phyloP scores from a whole-genome alignment of 2,113 vertebrate species.

The Halcyon senegalensis region DNA sequence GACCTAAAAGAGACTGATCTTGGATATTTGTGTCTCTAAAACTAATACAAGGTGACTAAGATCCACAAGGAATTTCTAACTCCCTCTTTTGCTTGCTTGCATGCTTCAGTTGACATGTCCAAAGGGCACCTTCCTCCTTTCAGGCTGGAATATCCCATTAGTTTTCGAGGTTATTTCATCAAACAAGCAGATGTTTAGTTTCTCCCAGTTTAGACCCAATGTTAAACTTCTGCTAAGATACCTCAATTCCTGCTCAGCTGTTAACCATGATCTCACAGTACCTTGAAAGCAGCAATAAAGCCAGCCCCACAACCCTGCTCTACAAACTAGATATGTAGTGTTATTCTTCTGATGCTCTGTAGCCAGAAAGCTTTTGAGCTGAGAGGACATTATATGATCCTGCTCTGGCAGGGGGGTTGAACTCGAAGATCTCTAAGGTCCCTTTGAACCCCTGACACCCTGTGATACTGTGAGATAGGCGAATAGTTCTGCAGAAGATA shows the following conservation, averaged over 20 bases:
- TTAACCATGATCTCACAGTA: background rate
- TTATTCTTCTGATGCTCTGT: background rate
- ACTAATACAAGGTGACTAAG: background rate
- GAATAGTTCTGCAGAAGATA: background rate
- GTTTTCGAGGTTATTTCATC: background rate
- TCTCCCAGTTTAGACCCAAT: background rate
- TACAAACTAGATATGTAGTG: background rate
- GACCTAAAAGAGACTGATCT: background rate
- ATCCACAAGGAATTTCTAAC: background rate
- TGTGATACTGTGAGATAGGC: too few species aligned
- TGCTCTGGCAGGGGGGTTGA: too few species aligned
- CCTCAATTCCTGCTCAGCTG: background rate
- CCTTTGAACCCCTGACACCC: too few species aligned
- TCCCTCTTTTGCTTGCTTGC: background rate
- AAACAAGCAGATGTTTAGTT: background rate
- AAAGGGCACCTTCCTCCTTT: background rate
- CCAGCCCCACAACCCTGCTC: background rate
- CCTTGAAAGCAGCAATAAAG: background rate
- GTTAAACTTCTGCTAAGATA: background rate
- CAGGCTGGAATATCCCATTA: background rate
- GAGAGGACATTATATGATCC: background rate
- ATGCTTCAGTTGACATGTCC: accelerated
- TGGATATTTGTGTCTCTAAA: background rate
- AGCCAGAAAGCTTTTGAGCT: background rate
- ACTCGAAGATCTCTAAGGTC: too few species aligned